A percentile compares a stretch with the other conserved stretches of the same genome.
Conservation (phyloP, 2,797 vertebrate genomes). For the Tachyglossus aculeatus region DNA sequence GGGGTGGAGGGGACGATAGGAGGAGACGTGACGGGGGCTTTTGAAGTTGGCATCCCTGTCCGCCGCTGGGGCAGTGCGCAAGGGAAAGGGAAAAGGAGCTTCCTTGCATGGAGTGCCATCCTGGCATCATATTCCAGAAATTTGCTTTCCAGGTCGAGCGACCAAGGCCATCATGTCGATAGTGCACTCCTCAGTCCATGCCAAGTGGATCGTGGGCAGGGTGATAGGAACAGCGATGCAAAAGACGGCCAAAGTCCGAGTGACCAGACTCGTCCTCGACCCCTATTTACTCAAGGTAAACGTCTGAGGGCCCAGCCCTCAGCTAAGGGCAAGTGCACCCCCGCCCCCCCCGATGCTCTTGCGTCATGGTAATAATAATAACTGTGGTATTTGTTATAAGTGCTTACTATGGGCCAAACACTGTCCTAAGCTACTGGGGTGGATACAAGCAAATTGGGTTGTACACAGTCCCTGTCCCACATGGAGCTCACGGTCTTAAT, state of each 20-base stretch:
- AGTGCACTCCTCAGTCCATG: conserved; percentile 82
- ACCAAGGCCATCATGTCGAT: conserved; percentile 47
- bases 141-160: conserved; percentile 39
- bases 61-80: neutral
- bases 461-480: too few relatives aligned
- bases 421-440: too few relatives aligned
- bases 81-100: neutral
- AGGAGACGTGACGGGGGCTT: neutral
- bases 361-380: too few relatives aligned
- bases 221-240: conserved; percentile 96
- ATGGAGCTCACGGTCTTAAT: too few relatives aligned
- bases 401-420: too few relatives aligned
- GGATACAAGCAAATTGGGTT: too few relatives aligned
- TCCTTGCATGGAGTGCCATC: neutral
- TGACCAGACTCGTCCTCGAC: conserved; percentile 91
- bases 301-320: too few relatives aligned
- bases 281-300: conserved; percentile 88
- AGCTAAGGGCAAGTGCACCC: too few relatives aligned
- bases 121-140: too few relatives aligned
- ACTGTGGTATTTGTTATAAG: too few relatives aligned
- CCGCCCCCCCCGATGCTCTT: too few relatives aligned
- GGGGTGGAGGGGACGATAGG: neutral
- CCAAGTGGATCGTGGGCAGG: conserved; percentile 92
- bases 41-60: neutral
- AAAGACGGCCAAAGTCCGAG: conserved; percentile 95